Base-by-base conservation (phyloP, 2,113 vertebrate species). In the Hucho hucho region DNA sequence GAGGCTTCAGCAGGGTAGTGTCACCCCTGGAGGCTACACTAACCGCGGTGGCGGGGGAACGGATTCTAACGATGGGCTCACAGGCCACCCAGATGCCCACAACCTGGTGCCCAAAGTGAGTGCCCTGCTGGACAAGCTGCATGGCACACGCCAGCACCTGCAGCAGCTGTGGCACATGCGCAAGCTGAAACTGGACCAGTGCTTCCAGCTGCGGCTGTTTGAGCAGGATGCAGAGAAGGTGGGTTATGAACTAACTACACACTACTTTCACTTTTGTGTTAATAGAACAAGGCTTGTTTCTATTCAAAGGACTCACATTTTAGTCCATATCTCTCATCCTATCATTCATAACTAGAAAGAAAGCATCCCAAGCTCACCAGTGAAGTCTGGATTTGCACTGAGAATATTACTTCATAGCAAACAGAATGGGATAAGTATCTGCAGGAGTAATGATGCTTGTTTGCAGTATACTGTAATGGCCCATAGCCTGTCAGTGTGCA, bases 211-310 rank as follows among this genome's bases (percentile, higher is more conserved):
- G 73, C 90, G 97, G 73, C 95, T 99, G 66, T 99, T 98, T 75
- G 96, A 99, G 81, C 98, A 99, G 90, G 97, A 99, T 59, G 98
- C 97, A 13, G 97, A 99, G 84, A 99, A 99, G 97, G 97, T 99
- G 86, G 4, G 32, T 1, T 26, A 32, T 53, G 22, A 22, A 16
- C 25, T 20, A 20, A 29, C 9, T 43, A 43, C 9, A 22, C 11
- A 14, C 66, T 18, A 12, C 18, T 29, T 13, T 68, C 9, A 43
- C 37, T 43, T 11, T 43, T 43, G 37, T 43, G 20, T 68, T 13
- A 4, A 13, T 18, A 13, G 13, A 28, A 25, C 28, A 2, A 16
- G 6, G 7, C 4, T 5, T 65, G 64, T 28, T 43, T 28, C 26
- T 28, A 2, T 16, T 65, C 63, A 25, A 14, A 64, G 1, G 9